A percentile compares a stretch with the other conserved stretches of the same genome.
Conservation (phyloP, 1,140 invertebrate genomes). For the Drosophila ironensis region DNA sequence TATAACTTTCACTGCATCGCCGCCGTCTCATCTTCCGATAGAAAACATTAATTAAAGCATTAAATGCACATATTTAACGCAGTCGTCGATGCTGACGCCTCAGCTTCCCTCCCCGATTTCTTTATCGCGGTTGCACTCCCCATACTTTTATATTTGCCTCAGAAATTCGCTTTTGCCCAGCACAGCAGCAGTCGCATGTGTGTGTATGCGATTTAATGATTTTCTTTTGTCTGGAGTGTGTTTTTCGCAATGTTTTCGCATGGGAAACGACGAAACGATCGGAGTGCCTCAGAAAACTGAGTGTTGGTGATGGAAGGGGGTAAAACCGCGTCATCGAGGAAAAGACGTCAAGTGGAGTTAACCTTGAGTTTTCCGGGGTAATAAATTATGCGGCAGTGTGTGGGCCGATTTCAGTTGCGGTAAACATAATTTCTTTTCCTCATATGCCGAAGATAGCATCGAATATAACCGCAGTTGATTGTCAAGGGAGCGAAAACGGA, state of each 20-base stretch:
- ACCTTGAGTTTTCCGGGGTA: conserved; percentile 67
- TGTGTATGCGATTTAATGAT: conserved; percentile 35
- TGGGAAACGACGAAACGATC: conserved; percentile 38
- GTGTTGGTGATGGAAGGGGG: not conserved
- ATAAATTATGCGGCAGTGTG: conserved; percentile 46
- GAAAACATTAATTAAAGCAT: conserved; percentile 72
- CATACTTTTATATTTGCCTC: not conserved
- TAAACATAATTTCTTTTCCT: conserved; percentile 26
- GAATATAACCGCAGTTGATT: not conserved
- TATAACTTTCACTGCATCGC: conserved; percentile 62
- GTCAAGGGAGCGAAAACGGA: conserved; percentile 4
- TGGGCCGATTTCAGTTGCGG: conserved; percentile 14
- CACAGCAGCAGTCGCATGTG: conserved; percentile 18
- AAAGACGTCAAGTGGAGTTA: conserved; percentile 47
- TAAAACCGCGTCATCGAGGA: conserved; percentile 18
- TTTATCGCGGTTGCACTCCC: conserved; percentile 7
- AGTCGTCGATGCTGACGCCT: conserved; percentile 17
- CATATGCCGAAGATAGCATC: conserved; percentile 34
- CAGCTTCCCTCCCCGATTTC: conserved; percentile 31
- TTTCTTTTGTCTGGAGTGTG: conserved; percentile 27
- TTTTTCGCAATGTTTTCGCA: conserved; percentile 32
- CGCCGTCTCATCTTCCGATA: conserved; percentile 35
- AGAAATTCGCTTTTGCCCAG: conserved; percentile 12
- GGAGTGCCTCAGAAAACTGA: conserved; percentile 27
- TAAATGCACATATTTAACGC: conserved; percentile 71